These are phyloP conservation scores for Cheilosia grossa DNA, from an alignment of 2,888 invertebrate species.

Conservation along the genomic window DNA sequence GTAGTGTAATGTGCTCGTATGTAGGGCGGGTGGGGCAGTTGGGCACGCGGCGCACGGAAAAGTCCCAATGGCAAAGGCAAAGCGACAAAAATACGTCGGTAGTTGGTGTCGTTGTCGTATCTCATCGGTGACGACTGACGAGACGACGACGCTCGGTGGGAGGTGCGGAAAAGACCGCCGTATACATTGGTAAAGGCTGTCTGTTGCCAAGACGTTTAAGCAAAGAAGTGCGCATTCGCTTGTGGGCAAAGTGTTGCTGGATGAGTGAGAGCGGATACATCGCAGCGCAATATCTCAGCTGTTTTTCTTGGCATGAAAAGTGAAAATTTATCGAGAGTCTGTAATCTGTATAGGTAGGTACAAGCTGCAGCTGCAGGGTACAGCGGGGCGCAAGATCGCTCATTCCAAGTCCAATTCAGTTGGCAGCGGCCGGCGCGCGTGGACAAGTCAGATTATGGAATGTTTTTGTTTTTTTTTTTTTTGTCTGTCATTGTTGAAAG, in stretches of 20 bases:
- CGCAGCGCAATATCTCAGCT: conserved; percentile 7
- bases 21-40: not conserved
- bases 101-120: conserved; percentile 8
- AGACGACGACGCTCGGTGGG: conserved; percentile 20
- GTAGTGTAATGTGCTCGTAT: not conserved
- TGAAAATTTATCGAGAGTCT: conserved; percentile 14
- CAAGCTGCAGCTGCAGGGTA: not conserved
- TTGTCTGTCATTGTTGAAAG: not conserved
- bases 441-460: not conserved
- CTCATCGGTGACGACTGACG: conserved; percentile 34
- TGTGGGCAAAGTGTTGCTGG: not conserved
- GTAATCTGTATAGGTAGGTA: not conserved
- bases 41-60: conserved; percentile 26
- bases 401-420: not conserved
- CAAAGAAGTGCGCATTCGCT: conserved; percentile 18
- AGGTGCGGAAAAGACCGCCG: conserved; percentile 25
- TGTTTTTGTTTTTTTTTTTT: not conserved
- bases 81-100: conserved; percentile 5
- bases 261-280: not conserved
- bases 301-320: conserved; percentile 23
- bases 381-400: not conserved
- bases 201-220: conserved; percentile 12
- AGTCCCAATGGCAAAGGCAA: conserved; percentile 48
- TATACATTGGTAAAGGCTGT: conserved; percentile 20
- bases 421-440: not conserved